Percentiles rank a stretch among this genome's conserved stretches.
Conservation (phyloP, 2,113 vertebrate species). For the Lontra canadensis region DNA sequence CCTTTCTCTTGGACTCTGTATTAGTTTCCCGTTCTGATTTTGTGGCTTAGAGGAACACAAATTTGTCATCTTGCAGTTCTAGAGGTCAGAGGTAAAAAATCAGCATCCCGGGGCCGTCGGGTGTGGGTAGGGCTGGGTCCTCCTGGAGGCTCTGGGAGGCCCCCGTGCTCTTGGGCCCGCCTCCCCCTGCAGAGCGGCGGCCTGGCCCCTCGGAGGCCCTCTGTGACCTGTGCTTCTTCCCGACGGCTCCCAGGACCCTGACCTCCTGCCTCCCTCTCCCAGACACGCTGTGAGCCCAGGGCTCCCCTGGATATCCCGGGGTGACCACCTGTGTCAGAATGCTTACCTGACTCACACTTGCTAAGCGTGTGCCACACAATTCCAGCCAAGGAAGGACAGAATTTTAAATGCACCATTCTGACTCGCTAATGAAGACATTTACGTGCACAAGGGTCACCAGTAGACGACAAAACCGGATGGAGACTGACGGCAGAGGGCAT, state of each 20-base stretch:
- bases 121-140: not conserved
- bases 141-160: fast-evolving
- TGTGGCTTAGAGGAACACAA: not conserved
- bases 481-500: not conserved
- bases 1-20: not conserved
- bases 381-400: fast-evolving
- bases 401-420: no score
- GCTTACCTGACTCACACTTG: no score
- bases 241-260: not conserved
- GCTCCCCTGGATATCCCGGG: not conserved
- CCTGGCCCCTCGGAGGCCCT: fast-evolving
- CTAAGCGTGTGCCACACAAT: no score
- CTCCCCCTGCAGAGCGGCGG: fast-evolving
- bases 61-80: no score
- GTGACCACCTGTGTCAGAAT: no score
- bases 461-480: fast-evolving
- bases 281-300: not conserved
- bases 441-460: not conserved
- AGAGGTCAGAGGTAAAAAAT: not conserved
- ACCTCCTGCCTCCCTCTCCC: not conserved
- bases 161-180: not conserved
- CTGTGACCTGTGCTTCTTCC: not conserved
- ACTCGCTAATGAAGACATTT: not conserved
- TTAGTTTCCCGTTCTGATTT: no score
- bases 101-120: not conserved